phyloP scores from a whole-genome alignment of 2,113 vertebrate species.

The Corvus moneduloides region DNA sequence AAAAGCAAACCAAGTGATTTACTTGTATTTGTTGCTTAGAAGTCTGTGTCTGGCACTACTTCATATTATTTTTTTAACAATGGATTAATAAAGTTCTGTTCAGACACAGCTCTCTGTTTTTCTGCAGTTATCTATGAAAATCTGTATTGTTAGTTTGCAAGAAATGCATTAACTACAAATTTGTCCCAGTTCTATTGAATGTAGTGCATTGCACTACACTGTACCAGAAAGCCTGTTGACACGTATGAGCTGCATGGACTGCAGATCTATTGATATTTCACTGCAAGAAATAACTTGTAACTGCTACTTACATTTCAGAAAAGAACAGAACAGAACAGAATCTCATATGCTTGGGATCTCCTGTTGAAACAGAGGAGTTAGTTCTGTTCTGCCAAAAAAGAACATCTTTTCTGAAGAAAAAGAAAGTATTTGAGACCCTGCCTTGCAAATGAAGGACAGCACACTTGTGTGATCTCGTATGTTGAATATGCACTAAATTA shows the following conservation, averaged over 20 bases:
- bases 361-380: background rate
- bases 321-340: background rate
- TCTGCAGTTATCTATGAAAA: background rate
- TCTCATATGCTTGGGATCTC: background rate
- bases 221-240: background rate
- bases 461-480: background rate
- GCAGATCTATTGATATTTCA: background rate
- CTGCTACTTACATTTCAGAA: background rate
- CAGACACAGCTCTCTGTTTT: background rate
- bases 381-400: background rate
- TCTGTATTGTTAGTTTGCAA: background rate
- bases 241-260: rapidly evolving
- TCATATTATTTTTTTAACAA: background rate
- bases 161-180: background rate
- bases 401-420: slow-evolving; percentile 17
- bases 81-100: background rate
- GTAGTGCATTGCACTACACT: background rate
- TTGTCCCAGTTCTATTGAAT: background rate
- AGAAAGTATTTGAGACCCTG: background rate
- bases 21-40: background rate
- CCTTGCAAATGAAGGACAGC: slow-evolving; percentile 19
- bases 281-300: background rate
- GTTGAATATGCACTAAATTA: slow-evolving; percentile 46
- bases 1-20: background rate
- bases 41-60: background rate